Evolutionary conservation across 2,113 vertebrate species (phyloP).

Genomic region (Melospiza georgiana): DNA sequence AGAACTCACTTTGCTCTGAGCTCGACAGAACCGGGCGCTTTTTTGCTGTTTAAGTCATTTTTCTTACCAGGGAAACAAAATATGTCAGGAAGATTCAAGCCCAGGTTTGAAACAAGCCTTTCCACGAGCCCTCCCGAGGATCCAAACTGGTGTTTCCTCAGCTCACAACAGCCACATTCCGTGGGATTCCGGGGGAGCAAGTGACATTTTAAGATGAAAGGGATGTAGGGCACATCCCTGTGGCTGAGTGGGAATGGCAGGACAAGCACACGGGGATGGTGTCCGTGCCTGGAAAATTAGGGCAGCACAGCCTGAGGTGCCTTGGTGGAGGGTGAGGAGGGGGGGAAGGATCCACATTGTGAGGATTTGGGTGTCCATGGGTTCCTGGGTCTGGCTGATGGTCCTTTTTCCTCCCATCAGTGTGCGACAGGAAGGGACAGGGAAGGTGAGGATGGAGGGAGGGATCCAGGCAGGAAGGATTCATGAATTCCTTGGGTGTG

Average conservation of each 20-base stretch:
- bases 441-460: background rate
- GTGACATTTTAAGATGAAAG: background rate
- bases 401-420: accelerated
- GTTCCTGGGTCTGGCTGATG: background rate
- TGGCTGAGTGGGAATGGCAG: slow-evolving; percentile 1
- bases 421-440: background rate
- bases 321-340: background rate
- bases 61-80: background rate
- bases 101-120: background rate
- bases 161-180: background rate
- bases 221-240: background rate
- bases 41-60: background rate
- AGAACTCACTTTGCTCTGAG: background rate
- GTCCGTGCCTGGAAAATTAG: background rate
- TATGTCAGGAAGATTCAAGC: background rate
- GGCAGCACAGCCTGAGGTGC: background rate
- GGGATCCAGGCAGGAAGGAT: background rate
- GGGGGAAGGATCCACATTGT: background rate
- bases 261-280: accelerated
- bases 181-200: background rate
- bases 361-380: background rate
- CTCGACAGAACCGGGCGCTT: background rate
- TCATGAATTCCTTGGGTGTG: accelerated
- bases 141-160: background rate
- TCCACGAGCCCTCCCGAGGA: background rate